phyloP scores from a whole-genome alignment of 1,140 invertebrate genomes.

The Drosophila nigrodunni region DNA sequence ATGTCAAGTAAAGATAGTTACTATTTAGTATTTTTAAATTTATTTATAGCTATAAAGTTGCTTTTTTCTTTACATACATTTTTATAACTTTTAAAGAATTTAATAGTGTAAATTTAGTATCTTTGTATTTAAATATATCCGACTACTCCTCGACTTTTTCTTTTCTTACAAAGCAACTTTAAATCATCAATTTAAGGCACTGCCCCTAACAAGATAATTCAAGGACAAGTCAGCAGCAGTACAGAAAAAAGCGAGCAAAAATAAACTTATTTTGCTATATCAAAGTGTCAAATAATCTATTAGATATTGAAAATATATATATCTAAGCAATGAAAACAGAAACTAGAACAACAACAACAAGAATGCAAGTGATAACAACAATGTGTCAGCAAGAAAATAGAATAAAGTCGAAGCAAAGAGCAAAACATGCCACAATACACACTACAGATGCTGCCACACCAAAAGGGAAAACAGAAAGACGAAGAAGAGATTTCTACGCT shows the following conservation, averaged over 20 bases:
- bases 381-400: conserved; percentile 65
- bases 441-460: conserved; percentile 30
- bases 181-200: no score
- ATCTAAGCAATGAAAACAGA: conserved; percentile 22
- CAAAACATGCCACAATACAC: conserved; percentile 64
- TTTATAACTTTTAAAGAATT: no score
- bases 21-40: no score
- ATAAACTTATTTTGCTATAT: conserved; percentile 48
- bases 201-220: conserved; percentile 42
- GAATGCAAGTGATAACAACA: conserved; percentile 40
- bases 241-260: conserved; percentile 37
- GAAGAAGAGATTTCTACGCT: conserved; percentile 53
- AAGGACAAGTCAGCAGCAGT: conserved; percentile 29
- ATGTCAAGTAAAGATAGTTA: no score
- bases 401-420: conserved; percentile 45
- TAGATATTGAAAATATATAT: conserved; percentile 55
- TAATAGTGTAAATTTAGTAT: no score
- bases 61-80: no score
- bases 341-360: conserved; percentile 29
- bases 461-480: conserved; percentile 14
- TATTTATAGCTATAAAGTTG: no score
- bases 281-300: conserved; percentile 71
- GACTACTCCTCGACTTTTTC: no score
- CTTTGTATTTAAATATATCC: no score
- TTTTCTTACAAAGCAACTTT: background rate